phyloP scores from a whole-genome alignment of 2,888 invertebrate genomes.

The Pyrgus malvae region DNA sequence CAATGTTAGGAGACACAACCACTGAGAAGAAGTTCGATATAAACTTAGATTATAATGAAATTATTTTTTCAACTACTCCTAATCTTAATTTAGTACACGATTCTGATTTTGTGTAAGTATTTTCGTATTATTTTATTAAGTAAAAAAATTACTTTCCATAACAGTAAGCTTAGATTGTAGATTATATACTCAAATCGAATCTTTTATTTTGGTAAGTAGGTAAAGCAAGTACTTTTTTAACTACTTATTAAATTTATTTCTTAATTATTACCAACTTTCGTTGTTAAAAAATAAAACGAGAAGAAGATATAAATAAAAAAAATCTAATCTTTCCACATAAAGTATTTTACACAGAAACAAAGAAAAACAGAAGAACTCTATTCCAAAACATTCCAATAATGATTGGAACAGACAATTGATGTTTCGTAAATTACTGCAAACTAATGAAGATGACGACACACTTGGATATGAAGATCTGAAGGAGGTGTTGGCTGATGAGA shows the following conservation, averaged over 20 bases:
- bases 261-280: too few relatives aligned
- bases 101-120: neutral
- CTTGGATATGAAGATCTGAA: slow-evolving; percentile 50
- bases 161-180: too few relatives aligned
- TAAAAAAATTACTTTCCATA: too few relatives aligned
- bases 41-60: slow-evolving; percentile 16
- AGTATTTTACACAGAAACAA: neutral
- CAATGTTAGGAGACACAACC: neutral
- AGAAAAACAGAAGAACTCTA: neutral
- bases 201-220: too few relatives aligned
- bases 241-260: too few relatives aligned
- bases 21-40: slow-evolving; percentile 9
- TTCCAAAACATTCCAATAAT: neutral
- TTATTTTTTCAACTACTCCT: neutral
- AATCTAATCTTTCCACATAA: too few relatives aligned
- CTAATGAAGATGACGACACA: slow-evolving; percentile 48
- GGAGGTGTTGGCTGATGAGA: slow-evolving; percentile 51
- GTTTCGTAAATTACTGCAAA: slow-evolving; percentile 52
- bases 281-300: too few relatives aligned
- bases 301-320: neutral
- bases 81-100: neutral
- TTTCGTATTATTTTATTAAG: too few relatives aligned
- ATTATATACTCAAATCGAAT: too few relatives aligned
- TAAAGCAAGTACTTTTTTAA: too few relatives aligned
- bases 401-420: neutral